Percentiles rank a stretch among this genome's conserved stretches.
phyloP scores from a whole-genome alignment of 2,797 vertebrate genomes.

The Apogon hyalosoma region DNA sequence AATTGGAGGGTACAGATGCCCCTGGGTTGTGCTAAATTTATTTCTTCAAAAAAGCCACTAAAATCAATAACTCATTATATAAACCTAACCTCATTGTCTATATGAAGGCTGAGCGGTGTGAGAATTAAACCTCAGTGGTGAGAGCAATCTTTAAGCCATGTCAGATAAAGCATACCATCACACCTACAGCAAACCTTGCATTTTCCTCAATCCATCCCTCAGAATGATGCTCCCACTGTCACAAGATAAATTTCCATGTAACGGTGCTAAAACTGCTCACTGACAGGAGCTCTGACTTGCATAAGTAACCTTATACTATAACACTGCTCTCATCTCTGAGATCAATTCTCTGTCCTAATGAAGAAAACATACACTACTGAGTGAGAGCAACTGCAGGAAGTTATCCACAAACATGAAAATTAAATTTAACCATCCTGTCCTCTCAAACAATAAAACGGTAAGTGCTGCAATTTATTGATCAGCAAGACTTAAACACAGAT shows the following conservation, averaged over 20 bases:
- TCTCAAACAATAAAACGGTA: conserved; percentile 3
- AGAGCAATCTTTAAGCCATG: conserved; percentile 7
- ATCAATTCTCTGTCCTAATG: conserved; percentile 20
- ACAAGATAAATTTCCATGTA: not conserved
- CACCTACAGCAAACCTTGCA: not conserved
- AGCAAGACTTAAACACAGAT: conserved; percentile 2
- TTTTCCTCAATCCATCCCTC: not conserved
- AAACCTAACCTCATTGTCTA: conserved; percentile 23
- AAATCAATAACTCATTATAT: conserved; percentile 7
- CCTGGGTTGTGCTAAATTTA: no score
- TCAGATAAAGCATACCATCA: conserved; percentile 7
- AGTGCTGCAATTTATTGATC: conserved; percentile 13
- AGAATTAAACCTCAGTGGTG: not conserved
- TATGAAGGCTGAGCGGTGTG: conserved; percentile 8
- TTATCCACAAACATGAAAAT: conserved; percentile 16
- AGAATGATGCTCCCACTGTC: no score
- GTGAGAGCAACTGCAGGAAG: conserved; percentile 12
- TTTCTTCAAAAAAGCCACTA: no score
- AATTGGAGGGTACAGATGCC: no score
- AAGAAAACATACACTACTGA: conserved; percentile 12
- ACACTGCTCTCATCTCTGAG: conserved; percentile 5
- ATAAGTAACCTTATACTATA: conserved; percentile 1
- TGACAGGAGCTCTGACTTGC: not conserved
- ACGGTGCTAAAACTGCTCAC: not conserved
- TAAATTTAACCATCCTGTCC: conserved; percentile 12